phyloP scores from a whole-genome alignment of 2,888 invertebrate genomes.

The Diaperis boleti region DNA sequence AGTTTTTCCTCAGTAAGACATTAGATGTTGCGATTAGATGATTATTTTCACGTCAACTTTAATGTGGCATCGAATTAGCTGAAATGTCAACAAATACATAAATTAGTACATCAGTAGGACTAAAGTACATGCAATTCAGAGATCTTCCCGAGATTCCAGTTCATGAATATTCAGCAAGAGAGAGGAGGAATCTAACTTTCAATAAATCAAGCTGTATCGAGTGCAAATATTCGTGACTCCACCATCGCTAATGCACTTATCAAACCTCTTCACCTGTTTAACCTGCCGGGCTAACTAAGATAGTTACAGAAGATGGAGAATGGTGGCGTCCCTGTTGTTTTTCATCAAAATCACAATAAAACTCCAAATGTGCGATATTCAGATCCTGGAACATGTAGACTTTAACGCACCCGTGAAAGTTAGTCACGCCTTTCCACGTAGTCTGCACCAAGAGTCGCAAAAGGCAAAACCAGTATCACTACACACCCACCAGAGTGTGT shows the following conservation, averaged over 20 bases:
- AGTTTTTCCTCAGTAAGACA: constrained; percentile 31
- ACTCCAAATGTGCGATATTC: constrained; percentile 17
- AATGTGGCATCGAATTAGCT: constrained; percentile 38
- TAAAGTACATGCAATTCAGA: constrained; percentile 32
- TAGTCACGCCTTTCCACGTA: constrained; percentile 55
- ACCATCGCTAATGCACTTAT: constrained; percentile 42
- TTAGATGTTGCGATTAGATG: constrained; percentile 27
- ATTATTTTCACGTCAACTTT: constrained; percentile 26
- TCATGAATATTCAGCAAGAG: constrained; percentile 48
- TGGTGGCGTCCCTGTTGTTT: no score
- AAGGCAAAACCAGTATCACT: constrained; percentile 49
- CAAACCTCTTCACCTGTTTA: constrained; percentile 34
- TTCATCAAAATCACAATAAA: no score
- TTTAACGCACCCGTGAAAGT: constrained; percentile 49
- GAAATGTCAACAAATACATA: constrained; percentile 40
- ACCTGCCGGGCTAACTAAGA: constrained; percentile 24
- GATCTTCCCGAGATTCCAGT: constrained; percentile 43
- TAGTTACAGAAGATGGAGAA: constrained; percentile 18
- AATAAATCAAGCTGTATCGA: constrained; percentile 47
- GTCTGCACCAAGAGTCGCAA: constrained; percentile 49
- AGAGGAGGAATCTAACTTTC: constrained; percentile 44
- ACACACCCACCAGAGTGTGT: constrained; percentile 49
- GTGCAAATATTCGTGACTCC: constrained; percentile 48
- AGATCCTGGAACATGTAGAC: constrained; percentile 41
- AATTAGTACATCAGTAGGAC: constrained; percentile 30